Conservation (phyloP, 2,888 invertebrate genomes). For the Plemyria rubiginata region DNA sequence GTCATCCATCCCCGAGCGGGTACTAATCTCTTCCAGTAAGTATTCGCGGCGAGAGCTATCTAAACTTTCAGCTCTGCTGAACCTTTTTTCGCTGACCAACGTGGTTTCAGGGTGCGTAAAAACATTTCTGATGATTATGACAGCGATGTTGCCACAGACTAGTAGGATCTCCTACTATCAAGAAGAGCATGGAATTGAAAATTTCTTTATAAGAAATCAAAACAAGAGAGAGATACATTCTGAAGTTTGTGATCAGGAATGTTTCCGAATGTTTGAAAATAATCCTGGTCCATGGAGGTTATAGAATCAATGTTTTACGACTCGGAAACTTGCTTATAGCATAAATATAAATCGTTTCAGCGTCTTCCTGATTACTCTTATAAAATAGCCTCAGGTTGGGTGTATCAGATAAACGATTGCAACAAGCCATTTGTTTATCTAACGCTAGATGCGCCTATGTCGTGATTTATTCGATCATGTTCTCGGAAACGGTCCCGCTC, state of each 20-base stretch:
- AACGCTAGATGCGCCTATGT: constrained; percentile 42
- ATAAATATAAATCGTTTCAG: not conserved
- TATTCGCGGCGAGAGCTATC: constrained; percentile 33
- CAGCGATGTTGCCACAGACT: constrained; percentile 2
- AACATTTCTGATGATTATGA: constrained; percentile 4
- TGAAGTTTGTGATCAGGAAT: no score
- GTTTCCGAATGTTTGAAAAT: no score
- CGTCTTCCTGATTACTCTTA: constrained; percentile 1
- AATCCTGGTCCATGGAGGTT: no score
- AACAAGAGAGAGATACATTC: no score
- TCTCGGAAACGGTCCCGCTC: constrained; percentile 41
- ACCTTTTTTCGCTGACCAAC: constrained; percentile 16
- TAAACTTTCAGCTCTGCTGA: constrained; percentile 21
- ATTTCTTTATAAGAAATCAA: not conserved
- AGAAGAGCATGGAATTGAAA: not conserved
- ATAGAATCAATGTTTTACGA: not conserved
- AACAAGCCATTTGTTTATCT: constrained; percentile 50
- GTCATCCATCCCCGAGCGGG: constrained; percentile 13
- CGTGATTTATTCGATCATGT: constrained; percentile 52
- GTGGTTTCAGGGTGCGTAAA: not conserved
- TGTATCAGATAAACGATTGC: constrained; percentile 35
- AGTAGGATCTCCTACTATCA: no score
- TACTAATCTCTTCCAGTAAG: constrained; percentile 36
- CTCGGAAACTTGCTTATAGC: not conserved
- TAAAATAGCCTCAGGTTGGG: constrained; percentile 17